Evolutionary conservation across 2,888 invertebrate genomes (phyloP).

Genomic region (Ceriagrion tenellum): DNA sequence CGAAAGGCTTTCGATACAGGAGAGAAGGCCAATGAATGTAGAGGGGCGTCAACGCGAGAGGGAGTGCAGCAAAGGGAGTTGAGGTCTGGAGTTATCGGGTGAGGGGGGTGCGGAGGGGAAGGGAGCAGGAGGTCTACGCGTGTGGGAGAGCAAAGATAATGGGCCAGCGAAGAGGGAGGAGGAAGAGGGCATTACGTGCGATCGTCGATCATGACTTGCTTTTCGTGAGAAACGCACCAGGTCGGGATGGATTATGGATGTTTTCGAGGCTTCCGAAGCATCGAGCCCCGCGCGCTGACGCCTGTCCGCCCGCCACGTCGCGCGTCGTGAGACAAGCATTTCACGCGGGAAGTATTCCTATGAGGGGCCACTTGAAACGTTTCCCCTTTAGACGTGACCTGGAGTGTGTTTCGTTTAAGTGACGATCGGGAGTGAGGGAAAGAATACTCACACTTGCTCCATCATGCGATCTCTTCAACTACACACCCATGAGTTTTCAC

Average conservation of each 20-base stretch:
- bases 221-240: neutral
- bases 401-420: neutral
- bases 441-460: no score
- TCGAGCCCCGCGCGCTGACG: neutral
- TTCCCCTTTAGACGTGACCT: neutral
- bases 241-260: neutral
- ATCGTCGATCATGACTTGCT: conserved; percentile 59
- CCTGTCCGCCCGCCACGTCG: neutral
- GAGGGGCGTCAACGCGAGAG: neutral
- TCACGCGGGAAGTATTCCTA: neutral
- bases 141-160: neutral
- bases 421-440: no score
- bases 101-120: no score
- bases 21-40: neutral
- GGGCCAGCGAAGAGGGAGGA: neutral
- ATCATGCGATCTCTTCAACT: no score
- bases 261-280: neutral
- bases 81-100: neutral
- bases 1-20: neutral
- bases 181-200: neutral
- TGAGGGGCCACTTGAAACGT: neutral
- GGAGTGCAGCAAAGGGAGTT: neutral
- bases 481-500: no score
- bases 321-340: neutral
- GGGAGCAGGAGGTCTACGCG: neutral